These are phyloP conservation scores for Drosophila prosaltans DNA, from an alignment of 1,140 invertebrate species.

Conservation along the genomic window DNA sequence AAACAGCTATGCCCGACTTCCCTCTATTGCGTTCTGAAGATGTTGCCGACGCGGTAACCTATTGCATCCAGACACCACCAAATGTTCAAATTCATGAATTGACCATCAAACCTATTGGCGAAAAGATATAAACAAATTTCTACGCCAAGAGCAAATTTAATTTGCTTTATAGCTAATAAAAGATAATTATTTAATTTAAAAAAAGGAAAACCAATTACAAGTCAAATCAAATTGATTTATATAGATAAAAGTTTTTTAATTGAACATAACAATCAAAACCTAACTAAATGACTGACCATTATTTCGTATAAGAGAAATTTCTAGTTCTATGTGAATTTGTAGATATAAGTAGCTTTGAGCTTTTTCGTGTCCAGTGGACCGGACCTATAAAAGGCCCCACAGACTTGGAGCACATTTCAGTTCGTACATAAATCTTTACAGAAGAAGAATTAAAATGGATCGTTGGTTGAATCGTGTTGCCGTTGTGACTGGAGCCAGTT, in stretches of 20 bases:
- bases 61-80: conserved; percentile 85
- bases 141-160: neutral
- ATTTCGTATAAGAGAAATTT: neutral
- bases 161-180: neutral
- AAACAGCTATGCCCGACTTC: conserved; percentile 32
- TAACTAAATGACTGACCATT: neutral
- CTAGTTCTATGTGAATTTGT: neutral
- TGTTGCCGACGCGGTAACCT: conserved; percentile 85
- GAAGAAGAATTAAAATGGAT: conserved; percentile 17
- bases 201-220: neutral
- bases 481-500: conserved; percentile 82
- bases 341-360: neutral
- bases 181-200: neutral
- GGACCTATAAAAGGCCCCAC: neutral
- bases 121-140: conserved; percentile 26
- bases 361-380: neutral
- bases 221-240: neutral
- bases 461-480: conserved; percentile 72
- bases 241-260: no score
- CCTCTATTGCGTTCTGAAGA: conserved; percentile 78
- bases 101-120: conserved; percentile 70
- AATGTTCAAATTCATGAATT: conserved; percentile 84
- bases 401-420: neutral
- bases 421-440: neutral
- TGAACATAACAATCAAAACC: no score